phyloP scores from a whole-genome alignment of 2,113 vertebrate species.

The Cairina moschata region DNA sequence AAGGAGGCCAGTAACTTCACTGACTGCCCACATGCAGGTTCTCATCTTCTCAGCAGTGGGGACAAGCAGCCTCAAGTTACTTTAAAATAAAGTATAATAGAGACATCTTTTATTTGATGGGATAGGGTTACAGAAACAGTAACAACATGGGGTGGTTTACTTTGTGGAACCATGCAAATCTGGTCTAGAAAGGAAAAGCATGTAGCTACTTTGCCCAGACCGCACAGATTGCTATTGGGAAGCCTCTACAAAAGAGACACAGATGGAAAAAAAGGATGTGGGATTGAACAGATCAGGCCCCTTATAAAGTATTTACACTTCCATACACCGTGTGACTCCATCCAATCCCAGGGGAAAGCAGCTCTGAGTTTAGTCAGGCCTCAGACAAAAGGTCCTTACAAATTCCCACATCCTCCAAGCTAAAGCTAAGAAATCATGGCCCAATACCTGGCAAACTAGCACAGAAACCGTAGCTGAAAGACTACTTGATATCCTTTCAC shows the following conservation, averaged over 20 bases:
- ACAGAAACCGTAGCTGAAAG: not conserved
- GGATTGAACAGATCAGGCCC: not conserved
- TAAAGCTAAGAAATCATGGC: not conserved
- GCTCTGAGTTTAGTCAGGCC: not conserved
- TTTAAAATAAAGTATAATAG: not conserved
- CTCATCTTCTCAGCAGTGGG: not conserved
- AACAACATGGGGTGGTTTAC: not conserved
- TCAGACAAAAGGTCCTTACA: not conserved
- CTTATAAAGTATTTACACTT: not conserved
- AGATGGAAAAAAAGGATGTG: not conserved
- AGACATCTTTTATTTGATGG: not conserved
- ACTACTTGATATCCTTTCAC: not conserved
- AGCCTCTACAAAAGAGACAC: not conserved
- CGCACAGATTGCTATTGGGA: not conserved
- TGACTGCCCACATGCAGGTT: not conserved
- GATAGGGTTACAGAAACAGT: not conserved
- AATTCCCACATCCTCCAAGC: not conserved
- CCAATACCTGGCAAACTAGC: not conserved
- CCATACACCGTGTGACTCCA: not conserved
- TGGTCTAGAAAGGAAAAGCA: not conserved
- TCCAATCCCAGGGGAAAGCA: not conserved
- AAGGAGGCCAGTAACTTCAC: not conserved
- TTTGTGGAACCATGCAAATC: not conserved
- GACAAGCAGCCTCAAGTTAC: not conserved
- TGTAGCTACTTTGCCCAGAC: not conserved